Base-by-base conservation (phyloP, 2,797 vertebrate genomes). In the Peromyscus nudipes region DNA sequence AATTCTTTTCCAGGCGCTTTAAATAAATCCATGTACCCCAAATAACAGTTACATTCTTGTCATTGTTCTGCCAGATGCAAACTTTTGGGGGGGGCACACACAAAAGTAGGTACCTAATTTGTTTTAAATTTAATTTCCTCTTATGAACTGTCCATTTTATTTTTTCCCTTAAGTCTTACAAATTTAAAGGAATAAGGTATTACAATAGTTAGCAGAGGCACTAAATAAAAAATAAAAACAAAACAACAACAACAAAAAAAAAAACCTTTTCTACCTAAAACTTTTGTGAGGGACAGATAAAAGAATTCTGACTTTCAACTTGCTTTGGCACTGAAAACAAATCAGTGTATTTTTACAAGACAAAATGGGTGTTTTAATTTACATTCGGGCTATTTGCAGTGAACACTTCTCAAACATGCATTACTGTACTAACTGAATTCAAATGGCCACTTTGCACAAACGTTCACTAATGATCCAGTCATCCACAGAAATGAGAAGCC, bases 401-500 rank as follows among this genome's bases (percentile, higher is more conserved):
- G 89, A 97, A 95, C 65, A 96, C 55, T 96, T 91, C 40, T 97
- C 93, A 96, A 96, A 96, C 49, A 93, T 31, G 13, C 34, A 92
- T 97, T 98, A 96, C 80, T 94, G 92, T 93, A 98, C 97, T 60
- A 97, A 98, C 57, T 92, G 79, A 92, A 96, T 81, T 97, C 98
- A 98, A 98, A 98, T 40, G 96, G 96, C 95, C 96, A 49, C 97
- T 96, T 98, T 90, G 91, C 92, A 96, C 88, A 97, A 97, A 98
- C 60, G 69, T 97, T 98, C 96, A 97, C 93, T 98, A 98, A 97
- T 98, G 98, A 98, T 94, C 75, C 87, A 97, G 94, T 97, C 92
- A 98, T 98, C 95, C 97, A 96, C 94, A 65, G 95, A 98, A 98
- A 97, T 67, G 65, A 83, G 92, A 95, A 95, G 64, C 76, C 91